A percentile compares a stretch with the other conserved stretches of the same genome.
phyloP scores from a whole-genome alignment of 2,113 vertebrate species.

The Mormyrus iriodes region DNA sequence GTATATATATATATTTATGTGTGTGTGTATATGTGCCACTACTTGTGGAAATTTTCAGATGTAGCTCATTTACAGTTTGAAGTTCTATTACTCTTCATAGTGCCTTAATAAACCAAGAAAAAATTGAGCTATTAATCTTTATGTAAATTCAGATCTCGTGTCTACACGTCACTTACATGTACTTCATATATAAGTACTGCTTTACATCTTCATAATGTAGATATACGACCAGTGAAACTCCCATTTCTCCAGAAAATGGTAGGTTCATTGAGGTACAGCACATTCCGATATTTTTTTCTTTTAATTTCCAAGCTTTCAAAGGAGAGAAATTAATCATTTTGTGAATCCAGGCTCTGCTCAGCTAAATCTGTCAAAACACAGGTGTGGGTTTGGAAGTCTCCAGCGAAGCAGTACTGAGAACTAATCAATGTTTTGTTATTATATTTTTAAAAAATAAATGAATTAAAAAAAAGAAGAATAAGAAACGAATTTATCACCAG shows the following conservation, averaged over 20 bases:
- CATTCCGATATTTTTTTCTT: background rate
- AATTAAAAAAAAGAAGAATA: background rate
- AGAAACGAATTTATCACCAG: background rate
- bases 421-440: background rate
- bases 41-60: background rate
- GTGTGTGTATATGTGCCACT: too few relatives aligned
- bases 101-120: background rate
- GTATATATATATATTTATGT: too few relatives aligned
- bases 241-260: background rate
- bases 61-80: background rate
- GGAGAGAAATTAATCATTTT: constrained; percentile 13
- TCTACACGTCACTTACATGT: background rate
- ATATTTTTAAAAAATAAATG: background rate
- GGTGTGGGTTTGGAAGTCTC: background rate
- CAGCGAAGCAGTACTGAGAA: background rate
- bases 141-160: background rate
- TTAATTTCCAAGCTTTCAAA: background rate
- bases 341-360: background rate
- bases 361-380: background rate
- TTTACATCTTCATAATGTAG: background rate
- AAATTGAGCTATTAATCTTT: background rate
- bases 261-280: background rate
- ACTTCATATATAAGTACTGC: background rate
- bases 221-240: background rate
- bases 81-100: background rate